A percentile compares a stretch with the other conserved stretches of the same genome.
phyloP scores from a whole-genome alignment of 2,888 invertebrate species.

The Epinotia bilunana region DNA sequence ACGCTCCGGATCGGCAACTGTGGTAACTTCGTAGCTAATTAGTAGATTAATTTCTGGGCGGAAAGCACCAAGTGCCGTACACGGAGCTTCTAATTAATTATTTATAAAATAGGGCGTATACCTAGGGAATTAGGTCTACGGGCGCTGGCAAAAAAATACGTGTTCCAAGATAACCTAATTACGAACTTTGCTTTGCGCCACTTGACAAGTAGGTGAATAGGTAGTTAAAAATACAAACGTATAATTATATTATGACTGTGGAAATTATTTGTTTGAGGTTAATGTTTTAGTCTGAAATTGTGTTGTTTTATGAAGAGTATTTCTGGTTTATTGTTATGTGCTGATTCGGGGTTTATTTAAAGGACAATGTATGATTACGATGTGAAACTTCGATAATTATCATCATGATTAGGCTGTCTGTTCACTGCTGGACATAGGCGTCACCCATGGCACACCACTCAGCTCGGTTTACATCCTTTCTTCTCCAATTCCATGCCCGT shows the following conservation, averaged over 20 bases:
- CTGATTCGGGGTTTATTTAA: constrained; percentile 7
- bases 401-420: too few relatives aligned
- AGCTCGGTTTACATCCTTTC: too few relatives aligned
- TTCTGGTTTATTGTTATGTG: constrained; percentile 8
- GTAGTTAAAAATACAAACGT: constrained; percentile 26
- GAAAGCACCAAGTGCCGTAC: constrained; percentile 15
- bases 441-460: too few relatives aligned
- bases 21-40: constrained; percentile 49
- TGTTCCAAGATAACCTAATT: constrained; percentile 36
- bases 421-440: too few relatives aligned
- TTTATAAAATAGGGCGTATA: constrained; percentile 4
- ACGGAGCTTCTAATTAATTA: constrained; percentile 23
- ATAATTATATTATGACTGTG: constrained; percentile 34
- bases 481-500: too few relatives aligned
- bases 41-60: constrained; percentile 35
- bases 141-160: constrained; percentile 6
- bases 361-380: constrained; percentile 4
- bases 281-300: constrained; percentile 10
- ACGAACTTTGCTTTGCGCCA: constrained; percentile 19
- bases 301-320: constrained; percentile 4
- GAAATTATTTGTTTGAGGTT: constrained; percentile 17
- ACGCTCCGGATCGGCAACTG: constrained; percentile 41
- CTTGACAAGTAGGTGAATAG: constrained; percentile 33
- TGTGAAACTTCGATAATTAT: too few relatives aligned
- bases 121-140: not conserved